Percentiles rank a stretch among this genome's conserved stretches.
phyloP scores from a whole-genome alignment of 2,113 vertebrate genomes.

The Microtus richardsoni region DNA sequence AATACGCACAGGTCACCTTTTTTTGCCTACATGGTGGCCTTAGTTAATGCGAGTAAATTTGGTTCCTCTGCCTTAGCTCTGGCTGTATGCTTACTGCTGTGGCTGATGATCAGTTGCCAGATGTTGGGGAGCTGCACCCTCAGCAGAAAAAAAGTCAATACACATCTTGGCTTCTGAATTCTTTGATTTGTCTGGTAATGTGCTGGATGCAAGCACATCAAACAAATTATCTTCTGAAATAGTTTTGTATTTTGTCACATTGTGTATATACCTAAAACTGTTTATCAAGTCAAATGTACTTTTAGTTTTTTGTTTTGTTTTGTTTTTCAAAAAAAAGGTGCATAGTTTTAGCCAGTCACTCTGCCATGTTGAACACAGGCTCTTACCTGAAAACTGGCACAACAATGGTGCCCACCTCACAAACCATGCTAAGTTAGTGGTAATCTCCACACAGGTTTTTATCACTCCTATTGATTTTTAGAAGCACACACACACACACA shows the following conservation, averaged over 20 bases:
- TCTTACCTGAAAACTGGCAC: background rate
- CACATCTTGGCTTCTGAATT: background rate
- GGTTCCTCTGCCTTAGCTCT: background rate
- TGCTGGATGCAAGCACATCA: background rate
- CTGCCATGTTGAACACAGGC: background rate
- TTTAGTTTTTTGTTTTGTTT: background rate
- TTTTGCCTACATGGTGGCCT: background rate
- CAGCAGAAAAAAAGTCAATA: background rate
- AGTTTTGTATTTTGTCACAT: background rate
- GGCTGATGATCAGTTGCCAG: background rate
- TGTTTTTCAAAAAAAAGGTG: background rate
- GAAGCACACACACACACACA: background rate
- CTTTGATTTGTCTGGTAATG: background rate
- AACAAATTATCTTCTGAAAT: background rate
- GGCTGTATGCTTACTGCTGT: conserved; percentile 43
- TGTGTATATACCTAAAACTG: background rate
- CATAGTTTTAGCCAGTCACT: background rate
- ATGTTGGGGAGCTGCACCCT: background rate
- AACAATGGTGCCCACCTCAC: background rate
- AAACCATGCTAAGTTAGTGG: background rate
- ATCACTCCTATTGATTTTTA: background rate
- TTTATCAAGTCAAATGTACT: background rate
- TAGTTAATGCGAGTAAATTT: background rate
- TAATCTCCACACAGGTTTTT: background rate
- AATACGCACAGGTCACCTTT: background rate